phyloP scores from a whole-genome alignment of 2,113 vertebrate genomes.

The Holacanthus passer region DNA sequence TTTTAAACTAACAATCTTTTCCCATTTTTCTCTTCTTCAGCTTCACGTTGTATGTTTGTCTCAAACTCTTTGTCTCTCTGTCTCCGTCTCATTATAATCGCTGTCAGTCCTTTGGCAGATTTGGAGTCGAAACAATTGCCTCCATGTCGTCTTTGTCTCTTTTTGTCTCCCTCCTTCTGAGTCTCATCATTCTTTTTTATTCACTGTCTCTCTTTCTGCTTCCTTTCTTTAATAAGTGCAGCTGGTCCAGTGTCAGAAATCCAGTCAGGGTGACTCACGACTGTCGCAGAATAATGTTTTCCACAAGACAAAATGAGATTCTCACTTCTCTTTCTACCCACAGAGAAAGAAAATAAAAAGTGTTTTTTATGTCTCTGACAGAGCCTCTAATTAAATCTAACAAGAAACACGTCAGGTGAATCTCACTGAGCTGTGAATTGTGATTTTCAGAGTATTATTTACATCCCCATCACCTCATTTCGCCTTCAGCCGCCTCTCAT shows the following conservation, averaged over 20 bases:
- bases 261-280: conserved; percentile 15
- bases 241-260: neutral
- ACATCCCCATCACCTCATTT: neutral
- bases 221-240: neutral
- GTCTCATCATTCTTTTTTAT: neutral
- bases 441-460: neutral
- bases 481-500: neutral
- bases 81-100: neutral
- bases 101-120: neutral
- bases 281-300: neutral
- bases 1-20: neutral
- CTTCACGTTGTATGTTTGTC: neutral
- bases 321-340: neutral
- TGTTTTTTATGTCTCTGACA: neutral
- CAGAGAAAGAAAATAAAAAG: neutral
- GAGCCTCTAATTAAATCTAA: conserved; percentile 22
- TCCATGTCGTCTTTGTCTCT: neutral
- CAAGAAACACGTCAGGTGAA: neutral
- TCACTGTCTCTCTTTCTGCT: neutral
- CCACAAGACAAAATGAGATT: conserved; percentile 10
- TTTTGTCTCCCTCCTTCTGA: neutral
- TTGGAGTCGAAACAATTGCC: neutral
- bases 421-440: neutral
- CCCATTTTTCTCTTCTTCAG: neutral
- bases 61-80: neutral